These are phyloP conservation scores for Portunus trituberculatus DNA, from an alignment of 1,140 invertebrate species.

Conservation along the genomic window DNA sequence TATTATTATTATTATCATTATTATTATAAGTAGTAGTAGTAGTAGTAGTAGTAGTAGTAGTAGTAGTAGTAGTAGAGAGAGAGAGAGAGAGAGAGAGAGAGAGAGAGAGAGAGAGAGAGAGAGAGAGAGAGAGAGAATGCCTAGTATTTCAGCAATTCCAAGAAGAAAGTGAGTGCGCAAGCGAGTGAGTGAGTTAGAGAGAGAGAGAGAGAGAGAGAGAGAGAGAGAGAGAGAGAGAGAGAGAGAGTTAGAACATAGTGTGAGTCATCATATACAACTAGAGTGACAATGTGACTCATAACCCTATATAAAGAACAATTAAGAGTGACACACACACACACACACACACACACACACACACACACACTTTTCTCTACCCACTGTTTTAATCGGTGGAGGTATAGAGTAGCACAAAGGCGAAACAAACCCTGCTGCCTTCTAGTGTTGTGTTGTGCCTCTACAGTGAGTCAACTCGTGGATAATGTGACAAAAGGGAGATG, in stretches of 20 bases:
- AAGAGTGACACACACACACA: background rate
- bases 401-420: too few relatives aligned
- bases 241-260: background rate
- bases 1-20: background rate
- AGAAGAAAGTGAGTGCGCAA: background rate
- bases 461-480: too few relatives aligned
- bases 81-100: background rate
- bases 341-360: too few relatives aligned
- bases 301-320: background rate
- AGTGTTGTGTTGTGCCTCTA: too few relatives aligned
- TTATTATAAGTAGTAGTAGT: background rate
- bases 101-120: slow-evolving; percentile 60
- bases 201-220: slow-evolving; percentile 48
- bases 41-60: background rate
- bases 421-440: too few relatives aligned
- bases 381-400: too few relatives aligned
- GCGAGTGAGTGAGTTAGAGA: background rate
- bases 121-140: slow-evolving; percentile 61
- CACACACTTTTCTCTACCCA: too few relatives aligned
- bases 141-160: too few relatives aligned
- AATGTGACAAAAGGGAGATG: too few relatives aligned
- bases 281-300: background rate
- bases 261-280: background rate
- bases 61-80: background rate
- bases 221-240: slow-evolving; percentile 46